Conservation (phyloP, 1,140 invertebrate genomes). For the Myzus persicae region DNA sequence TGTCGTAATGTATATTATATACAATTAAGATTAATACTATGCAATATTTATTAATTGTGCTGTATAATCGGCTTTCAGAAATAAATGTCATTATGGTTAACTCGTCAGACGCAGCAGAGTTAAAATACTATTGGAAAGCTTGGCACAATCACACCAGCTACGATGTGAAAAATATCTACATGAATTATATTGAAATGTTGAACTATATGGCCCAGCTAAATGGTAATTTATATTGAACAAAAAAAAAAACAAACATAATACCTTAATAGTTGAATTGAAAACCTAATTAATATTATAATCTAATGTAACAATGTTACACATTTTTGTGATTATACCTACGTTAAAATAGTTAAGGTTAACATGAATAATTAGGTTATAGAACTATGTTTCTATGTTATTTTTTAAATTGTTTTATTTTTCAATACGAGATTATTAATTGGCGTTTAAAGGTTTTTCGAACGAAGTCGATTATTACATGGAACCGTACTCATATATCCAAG, state of each 20-base stretch:
- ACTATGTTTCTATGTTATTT: not conserved
- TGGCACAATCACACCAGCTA: conserved; percentile 44
- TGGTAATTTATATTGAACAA: not conserved
- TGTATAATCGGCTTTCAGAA: not conserved
- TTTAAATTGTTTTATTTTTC: not conserved
- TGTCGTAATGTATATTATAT: not conserved
- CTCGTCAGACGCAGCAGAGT: not conserved
- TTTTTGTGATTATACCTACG: not conserved
- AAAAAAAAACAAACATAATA: not conserved
- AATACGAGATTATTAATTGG: too few species aligned
- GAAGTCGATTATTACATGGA: conserved; percentile 14
- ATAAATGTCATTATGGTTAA: conserved; percentile 13
- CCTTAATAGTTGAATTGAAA: not conserved
- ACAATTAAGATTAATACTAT: not conserved
- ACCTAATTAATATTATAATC: not conserved
- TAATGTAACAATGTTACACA: not conserved
- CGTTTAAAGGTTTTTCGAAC: conserved; percentile 15
- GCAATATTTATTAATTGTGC: not conserved
- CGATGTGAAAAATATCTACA: conserved; percentile 1
- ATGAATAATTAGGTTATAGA: not conserved
- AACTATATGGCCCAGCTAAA: conserved; percentile 19
- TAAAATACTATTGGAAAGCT: conserved; percentile 53
- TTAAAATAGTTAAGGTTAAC: not conserved
- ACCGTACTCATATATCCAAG: not conserved
- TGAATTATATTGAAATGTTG: conserved; percentile 19